A percentile compares a stretch with the other conserved stretches of the same genome.
Evolutionary conservation across 2,797 vertebrate genomes (phyloP).

Genomic region (Eptatretus atami): DNA sequence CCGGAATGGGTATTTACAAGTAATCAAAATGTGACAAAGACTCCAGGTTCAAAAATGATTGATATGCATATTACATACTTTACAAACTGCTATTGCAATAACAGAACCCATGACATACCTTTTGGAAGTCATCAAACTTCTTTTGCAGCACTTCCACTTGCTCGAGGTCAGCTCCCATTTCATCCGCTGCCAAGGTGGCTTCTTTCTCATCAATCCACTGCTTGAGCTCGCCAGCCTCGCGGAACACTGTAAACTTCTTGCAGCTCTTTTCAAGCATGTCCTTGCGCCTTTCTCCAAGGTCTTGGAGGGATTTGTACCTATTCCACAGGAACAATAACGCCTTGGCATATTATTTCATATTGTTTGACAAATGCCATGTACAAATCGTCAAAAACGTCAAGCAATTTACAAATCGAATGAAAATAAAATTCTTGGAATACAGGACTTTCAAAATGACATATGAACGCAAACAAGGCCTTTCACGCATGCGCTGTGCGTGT

Average conservation of each 20-base stretch:
- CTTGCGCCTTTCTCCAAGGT: slow-evolving; percentile 74
- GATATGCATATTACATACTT: no score
- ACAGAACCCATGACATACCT: slow-evolving; percentile 19
- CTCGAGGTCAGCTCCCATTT: slow-evolving; percentile 71
- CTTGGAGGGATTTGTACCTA: slow-evolving; percentile 60
- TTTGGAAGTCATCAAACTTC: slow-evolving; percentile 98
- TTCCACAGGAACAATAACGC: not conserved
- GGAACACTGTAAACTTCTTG: slow-evolving; percentile 96
- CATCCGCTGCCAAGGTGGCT: slow-evolving; percentile 48
- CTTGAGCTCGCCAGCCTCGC: slow-evolving; percentile 74
- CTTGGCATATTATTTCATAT: no score
- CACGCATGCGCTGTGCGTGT: no score
- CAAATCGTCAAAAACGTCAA: no score
- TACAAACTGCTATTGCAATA: not conserved
- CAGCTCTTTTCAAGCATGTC: slow-evolving; percentile 96
- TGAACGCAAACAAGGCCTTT: no score
- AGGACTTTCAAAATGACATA: no score
- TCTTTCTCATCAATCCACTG: slow-evolving; percentile 98
- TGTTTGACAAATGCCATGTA: no score
- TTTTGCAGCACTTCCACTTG: slow-evolving; percentile 96
- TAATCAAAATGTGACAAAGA: no score
- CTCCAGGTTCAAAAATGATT: no score
- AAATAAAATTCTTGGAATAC: no score
- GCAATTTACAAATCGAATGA: no score
- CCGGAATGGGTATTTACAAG: no score